phyloP scores from a whole-genome alignment of 2,113 vertebrate species.

The Lagopus leucura region DNA sequence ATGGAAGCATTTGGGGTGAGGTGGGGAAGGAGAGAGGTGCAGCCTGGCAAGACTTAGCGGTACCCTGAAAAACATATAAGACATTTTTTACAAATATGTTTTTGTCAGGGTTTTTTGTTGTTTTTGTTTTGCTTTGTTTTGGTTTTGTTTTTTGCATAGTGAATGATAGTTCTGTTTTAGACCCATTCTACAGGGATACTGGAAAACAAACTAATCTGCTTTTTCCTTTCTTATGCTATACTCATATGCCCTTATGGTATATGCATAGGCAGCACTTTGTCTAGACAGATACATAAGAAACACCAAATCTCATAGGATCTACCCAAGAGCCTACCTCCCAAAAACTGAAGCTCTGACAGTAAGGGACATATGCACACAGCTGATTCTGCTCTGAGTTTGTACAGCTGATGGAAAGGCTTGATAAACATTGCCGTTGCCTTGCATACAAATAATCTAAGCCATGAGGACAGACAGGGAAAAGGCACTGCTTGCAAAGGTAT shows the following conservation, averaged over 20 bases:
- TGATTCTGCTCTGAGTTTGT: slow-evolving; percentile 19
- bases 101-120: background rate
- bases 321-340: background rate
- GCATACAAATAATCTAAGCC: slow-evolving; percentile 46
- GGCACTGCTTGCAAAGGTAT: background rate
- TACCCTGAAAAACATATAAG: slow-evolving; percentile 2
- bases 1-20: slow-evolving; percentile 22
- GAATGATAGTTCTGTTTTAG: background rate
- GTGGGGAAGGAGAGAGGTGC: background rate
- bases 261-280: background rate
- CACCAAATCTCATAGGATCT: background rate
- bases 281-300: background rate
- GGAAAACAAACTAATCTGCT: background rate
- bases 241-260: background rate
- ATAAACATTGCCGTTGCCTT: slow-evolving; percentile 10
- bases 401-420: slow-evolving; percentile 36
- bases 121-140: background rate
- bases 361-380: background rate
- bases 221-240: background rate
- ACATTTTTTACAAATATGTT: background rate
- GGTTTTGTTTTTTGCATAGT: background rate
- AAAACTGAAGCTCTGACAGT: background rate
- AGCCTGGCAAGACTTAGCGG: background rate
- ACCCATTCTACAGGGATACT: accelerated
- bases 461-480: background rate